These are phyloP conservation scores for Bambusicola thoracicus DNA, from an alignment of 2,113 vertebrate genomes.

Conservation along the genomic window DNA sequence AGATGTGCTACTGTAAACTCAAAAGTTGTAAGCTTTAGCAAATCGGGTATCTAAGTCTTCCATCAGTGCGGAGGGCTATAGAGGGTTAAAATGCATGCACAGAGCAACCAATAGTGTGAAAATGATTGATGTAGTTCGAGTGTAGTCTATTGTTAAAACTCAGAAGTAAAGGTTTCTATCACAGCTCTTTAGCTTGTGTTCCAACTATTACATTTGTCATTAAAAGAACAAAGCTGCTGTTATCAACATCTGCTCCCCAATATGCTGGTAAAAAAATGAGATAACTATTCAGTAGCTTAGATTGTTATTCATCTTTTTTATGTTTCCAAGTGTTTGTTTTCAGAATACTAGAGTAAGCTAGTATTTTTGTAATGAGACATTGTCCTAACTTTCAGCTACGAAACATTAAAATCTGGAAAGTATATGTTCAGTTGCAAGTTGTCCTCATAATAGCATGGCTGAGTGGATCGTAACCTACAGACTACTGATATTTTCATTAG, in stretches of 20 bases:
- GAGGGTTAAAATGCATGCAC: no score
- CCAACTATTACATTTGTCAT: neutral
- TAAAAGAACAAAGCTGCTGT: neutral
- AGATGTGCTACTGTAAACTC: neutral
- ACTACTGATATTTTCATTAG: neutral
- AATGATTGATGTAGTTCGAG: neutral
- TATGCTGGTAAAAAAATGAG: neutral
- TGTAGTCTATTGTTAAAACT: neutral
- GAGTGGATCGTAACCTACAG: neutral
- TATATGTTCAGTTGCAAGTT: neutral
- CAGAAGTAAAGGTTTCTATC: neutral
- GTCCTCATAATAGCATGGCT: rapidly evolving
- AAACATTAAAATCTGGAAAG: neutral
- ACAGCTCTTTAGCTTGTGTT: neutral
- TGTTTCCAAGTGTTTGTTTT: neutral
- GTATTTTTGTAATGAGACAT: neutral
- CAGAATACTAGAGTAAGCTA: neutral
- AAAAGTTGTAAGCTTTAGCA: neutral
- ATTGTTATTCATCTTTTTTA: neutral
- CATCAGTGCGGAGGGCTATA: neutral
- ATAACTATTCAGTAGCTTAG: neutral
- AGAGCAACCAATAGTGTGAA: neutral
- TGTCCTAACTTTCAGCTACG: neutral
- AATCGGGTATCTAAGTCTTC: neutral
- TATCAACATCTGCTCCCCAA: neutral